A percentile compares a stretch with the other conserved stretches of the same genome.
Evolutionary conservation across 2,113 vertebrate genomes (phyloP).

Genomic region (Rhinopithecus roxellana): DNA sequence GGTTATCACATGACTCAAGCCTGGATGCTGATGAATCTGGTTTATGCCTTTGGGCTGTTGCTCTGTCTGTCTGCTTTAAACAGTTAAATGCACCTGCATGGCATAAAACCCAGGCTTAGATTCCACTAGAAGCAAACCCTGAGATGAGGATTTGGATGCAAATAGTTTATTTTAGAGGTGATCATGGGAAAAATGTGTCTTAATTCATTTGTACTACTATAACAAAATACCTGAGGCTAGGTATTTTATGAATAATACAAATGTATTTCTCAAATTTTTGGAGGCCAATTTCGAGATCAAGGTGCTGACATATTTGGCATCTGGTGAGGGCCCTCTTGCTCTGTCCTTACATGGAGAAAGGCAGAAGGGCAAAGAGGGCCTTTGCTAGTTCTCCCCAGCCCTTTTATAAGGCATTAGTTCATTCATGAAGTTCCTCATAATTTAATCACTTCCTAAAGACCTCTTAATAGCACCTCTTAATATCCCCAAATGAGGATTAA

Average conservation of each 20-base stretch:
- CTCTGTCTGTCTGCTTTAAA: neutral
- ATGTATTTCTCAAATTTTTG: neutral
- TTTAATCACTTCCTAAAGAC: neutral
- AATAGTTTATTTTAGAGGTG: neutral
- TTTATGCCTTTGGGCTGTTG: neutral
- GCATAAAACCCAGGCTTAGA: neutral
- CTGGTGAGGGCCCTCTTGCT: neutral
- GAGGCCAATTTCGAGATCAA: neutral
- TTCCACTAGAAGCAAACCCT: neutral
- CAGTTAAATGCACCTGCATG: neutral
- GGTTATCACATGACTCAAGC: neutral
- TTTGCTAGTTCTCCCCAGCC: neutral
- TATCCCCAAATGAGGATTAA: neutral
- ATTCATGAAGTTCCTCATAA: neutral
- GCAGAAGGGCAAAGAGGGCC: neutral
- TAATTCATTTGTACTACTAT: neutral
- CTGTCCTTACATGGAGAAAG: neutral
- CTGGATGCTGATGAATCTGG: neutral
- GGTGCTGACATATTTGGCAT: neutral
- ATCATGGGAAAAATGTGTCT: neutral
- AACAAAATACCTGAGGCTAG: neutral
- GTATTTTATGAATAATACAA: neutral
- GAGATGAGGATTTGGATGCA: neutral
- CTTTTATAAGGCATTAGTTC: neutral
- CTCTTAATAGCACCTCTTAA: neutral